Evolutionary conservation across 2,113 vertebrate species (phyloP).

Genomic region (Polypterus bichir): DNA sequence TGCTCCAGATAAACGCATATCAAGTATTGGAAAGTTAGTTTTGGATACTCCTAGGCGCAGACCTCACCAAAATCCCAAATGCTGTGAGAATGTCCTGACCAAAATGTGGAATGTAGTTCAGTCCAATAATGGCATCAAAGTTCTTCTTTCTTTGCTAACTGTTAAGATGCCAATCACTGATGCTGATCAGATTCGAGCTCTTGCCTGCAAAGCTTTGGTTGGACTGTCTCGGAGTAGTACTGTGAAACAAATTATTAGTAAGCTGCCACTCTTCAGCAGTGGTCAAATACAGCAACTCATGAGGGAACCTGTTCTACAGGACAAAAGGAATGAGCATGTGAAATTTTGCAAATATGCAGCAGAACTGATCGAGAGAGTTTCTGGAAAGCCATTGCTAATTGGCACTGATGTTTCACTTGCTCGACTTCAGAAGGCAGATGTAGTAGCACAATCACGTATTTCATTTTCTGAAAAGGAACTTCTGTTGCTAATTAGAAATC

Average conservation of each 20-base stretch:
- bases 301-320: slow-evolving; percentile 94
- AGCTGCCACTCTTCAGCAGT: slow-evolving; percentile 91
- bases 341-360: slow-evolving; percentile 93
- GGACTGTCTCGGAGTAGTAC: slow-evolving; percentile 81
- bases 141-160: slow-evolving; percentile 81
- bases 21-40: slow-evolving; percentile 91
- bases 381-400: slow-evolving; percentile 83
- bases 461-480: slow-evolving; percentile 92
- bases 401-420: slow-evolving; percentile 90
- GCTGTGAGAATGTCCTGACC: slow-evolving; percentile 75
- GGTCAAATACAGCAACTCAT: slow-evolving; percentile 97
- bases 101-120: slow-evolving; percentile 99
- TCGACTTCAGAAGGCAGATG: slow-evolving; percentile 83
- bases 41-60: slow-evolving; percentile 83
- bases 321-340: slow-evolving; percentile 93
- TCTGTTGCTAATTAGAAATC: slow-evolving; percentile 84
- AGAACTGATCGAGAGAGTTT: slow-evolving; percentile 88
- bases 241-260: slow-evolving; percentile 94
- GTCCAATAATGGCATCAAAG: slow-evolving; percentile 97
- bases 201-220: slow-evolving; percentile 89
- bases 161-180: slow-evolving; percentile 97
- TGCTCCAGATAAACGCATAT: slow-evolving; percentile 86
- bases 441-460: slow-evolving; percentile 94
- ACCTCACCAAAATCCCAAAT: slow-evolving; percentile 71
- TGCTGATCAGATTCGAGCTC: slow-evolving; percentile 85